Percentiles rank a stretch among this genome's conserved stretches.
Evolutionary conservation across 2,797 vertebrate genomes (phyloP).

Genomic region (Nasua narica): DNA sequence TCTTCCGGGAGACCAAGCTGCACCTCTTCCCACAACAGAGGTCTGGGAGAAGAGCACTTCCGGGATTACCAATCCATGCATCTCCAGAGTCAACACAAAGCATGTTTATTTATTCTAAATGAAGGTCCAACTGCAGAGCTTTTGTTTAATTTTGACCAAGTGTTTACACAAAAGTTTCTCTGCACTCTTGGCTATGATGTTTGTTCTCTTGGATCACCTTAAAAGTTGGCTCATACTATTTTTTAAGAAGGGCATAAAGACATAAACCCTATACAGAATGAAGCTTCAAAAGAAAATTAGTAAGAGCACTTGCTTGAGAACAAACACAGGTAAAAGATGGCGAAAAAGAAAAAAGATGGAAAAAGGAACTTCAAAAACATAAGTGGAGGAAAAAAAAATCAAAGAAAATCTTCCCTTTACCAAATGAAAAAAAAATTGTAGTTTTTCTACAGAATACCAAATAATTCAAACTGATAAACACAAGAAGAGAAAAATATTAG

Average conservation of each 20-base stretch:
- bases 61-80: not conserved
- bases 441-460: not conserved
- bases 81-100: not conserved
- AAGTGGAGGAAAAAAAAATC: not conserved
- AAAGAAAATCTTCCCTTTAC: not conserved
- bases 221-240: not conserved
- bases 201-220: not conserved
- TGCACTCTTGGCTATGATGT: not conserved
- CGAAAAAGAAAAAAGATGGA: not conserved
- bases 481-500: not conserved
- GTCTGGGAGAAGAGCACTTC: not conserved
- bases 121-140: not conserved
- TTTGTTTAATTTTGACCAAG: not conserved
- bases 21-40: not conserved
- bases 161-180: not conserved
- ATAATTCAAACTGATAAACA: not conserved
- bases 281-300: slow-evolving; percentile 4
- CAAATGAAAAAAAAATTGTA: not conserved
- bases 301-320: not conserved
- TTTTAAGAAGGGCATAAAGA: not conserved
- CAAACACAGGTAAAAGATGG: not conserved
- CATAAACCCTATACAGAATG: not conserved
- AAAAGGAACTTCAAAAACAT: not conserved
- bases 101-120: not conserved
- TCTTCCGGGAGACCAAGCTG: not conserved